phyloP scores from a whole-genome alignment of 1,140 invertebrate genomes.

The Doryteuthis pealeii region DNA sequence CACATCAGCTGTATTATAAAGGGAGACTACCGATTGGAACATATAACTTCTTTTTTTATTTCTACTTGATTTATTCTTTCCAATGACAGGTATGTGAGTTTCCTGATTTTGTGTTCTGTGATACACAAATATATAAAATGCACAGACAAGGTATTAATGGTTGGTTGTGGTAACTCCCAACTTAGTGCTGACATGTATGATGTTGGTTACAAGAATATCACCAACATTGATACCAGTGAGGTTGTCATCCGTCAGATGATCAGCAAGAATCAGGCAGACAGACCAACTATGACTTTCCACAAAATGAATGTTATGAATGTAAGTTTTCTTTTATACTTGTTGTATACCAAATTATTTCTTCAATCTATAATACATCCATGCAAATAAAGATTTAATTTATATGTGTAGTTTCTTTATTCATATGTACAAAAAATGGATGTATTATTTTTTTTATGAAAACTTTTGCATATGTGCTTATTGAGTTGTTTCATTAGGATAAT shows the following conservation, averaged over 20 bases:
- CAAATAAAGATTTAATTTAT: no score
- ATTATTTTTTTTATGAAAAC: no score
- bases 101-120: constrained; percentile 77
- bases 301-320: constrained; percentile 81
- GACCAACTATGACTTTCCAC: constrained; percentile 76
- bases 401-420: no score
- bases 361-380: not conserved
- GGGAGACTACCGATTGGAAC: no score
- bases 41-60: no score
- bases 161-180: constrained; percentile 93
- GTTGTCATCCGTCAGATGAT: constrained; percentile 90
- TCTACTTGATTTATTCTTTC: constrained; percentile 22
- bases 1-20: no score
- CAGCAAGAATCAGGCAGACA: constrained; percentile 68
- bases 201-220: constrained; percentile 81
- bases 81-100: constrained; percentile 89
- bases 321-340: constrained; percentile 12
- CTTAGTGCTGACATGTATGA: constrained; percentile 88
- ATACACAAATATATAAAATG: constrained; percentile 87
- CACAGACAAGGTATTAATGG: constrained; percentile 79
- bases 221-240: constrained; percentile 89
- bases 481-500: no score
- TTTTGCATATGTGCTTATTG: no score
- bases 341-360: not conserved
- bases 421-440: no score